Evolutionary conservation across 2,888 invertebrate species (phyloP).

Genomic region (Lepidocyrtoides sp.): DNA sequence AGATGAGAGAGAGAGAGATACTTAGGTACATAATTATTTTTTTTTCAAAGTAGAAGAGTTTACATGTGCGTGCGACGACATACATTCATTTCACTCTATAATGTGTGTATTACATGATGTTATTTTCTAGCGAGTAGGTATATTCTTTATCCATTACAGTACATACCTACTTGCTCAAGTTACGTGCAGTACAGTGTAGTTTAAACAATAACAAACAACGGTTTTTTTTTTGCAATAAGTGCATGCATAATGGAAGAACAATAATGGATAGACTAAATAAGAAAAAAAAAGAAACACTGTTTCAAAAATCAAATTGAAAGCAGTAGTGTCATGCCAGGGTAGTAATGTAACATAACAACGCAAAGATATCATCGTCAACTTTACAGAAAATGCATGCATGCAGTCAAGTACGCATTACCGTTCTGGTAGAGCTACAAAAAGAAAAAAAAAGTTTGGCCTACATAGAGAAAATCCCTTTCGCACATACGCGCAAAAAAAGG

Average conservation of each 20-base stretch:
- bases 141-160: too few relatives aligned
- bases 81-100: not conserved
- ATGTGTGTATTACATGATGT: too few relatives aligned
- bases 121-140: too few relatives aligned
- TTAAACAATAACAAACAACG: too few relatives aligned
- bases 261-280: too few relatives aligned
- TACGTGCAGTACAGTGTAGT: too few relatives aligned
- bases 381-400: not conserved
- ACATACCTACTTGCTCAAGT: too few relatives aligned
- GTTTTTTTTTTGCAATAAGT: too few relatives aligned
- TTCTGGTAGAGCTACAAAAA: not conserved
- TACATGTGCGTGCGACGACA: slow-evolving; percentile 5
- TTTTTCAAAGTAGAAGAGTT: not conserved
- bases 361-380: not conserved
- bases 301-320: not conserved
- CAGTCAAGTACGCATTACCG: not conserved
- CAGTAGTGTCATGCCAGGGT: not conserved
- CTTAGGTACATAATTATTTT: not conserved
- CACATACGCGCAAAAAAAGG: slow-evolving; percentile 41
- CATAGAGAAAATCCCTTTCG: slow-evolving; percentile 44
- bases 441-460: slow-evolving; percentile 45
- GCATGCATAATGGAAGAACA: too few relatives aligned
- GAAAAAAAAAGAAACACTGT: not conserved
- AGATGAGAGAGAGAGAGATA: not conserved
- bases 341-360: not conserved